Evolutionary conservation across 2,888 invertebrate genomes (phyloP), one percentile per base, ranked within the genome.

Genomic region (Lepidochitona cinerea): DNA sequence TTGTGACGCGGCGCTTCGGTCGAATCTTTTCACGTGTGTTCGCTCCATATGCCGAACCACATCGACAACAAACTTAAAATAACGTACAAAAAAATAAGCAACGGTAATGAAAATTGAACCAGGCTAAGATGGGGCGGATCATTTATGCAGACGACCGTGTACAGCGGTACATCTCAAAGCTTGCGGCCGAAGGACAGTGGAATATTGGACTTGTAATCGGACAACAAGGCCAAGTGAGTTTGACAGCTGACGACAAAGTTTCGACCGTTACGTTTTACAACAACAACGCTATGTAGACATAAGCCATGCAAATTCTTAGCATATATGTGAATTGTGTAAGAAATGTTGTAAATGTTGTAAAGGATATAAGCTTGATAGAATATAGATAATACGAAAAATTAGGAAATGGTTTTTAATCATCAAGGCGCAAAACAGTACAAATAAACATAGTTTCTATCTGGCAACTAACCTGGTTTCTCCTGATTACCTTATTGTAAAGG

Each of bases 201-300:
- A 41, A 41, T 18, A 41, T 41, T 41, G 41, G 41, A 41, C 41
- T 41, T 41, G 41, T 41, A 9, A 41, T 41, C 41, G 41, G 41
- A 41, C 41, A 41, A 18, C 41, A 41, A 41, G 41, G 41, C 41
- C 41, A 41, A 41, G 41, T 41, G 41, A 41, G 41, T 41, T 41
- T 41, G 9, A 9, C 9, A 41, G 18, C 41, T 18, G 41, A 9
- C 18, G 41, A 12, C 41, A 41, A n/a, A n/a, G n/a, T 18, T 41
- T 41, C 41, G 41, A 9, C 41, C 18, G 41, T 41, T 18, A 41
- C 18, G 9, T 9, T 41, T 9, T 41, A 41, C 41, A 41, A 41
- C 41, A 41, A 41, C 41, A 41, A 41, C 41, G 41, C 41, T 37
- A 29, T 73, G 41, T n/a, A n/a, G n/a, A n/a, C n/a, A n/a, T n/a